These are phyloP conservation scores for Alectura lathami DNA, from an alignment of 2,113 vertebrate genomes.

Conservation along the genomic window DNA sequence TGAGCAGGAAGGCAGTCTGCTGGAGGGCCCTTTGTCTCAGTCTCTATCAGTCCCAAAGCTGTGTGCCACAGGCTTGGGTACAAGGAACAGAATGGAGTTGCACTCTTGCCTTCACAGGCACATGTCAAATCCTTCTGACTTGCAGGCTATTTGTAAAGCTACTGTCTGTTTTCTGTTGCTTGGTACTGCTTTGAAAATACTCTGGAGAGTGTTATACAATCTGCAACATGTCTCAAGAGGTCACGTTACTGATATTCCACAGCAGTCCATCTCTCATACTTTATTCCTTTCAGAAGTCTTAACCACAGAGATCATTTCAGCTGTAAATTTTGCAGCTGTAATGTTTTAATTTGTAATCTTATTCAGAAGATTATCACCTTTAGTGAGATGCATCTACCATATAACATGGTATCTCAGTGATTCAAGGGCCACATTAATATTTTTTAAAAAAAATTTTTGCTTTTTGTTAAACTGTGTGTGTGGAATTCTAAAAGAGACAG, in stretches of 20 bases:
- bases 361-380: not conserved
- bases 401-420: not conserved
- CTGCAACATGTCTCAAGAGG: not conserved
- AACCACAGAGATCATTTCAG: not conserved
- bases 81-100: not conserved
- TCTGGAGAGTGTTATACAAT: not conserved
- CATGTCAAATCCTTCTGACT: not conserved
- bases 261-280: not conserved
- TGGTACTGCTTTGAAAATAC: not conserved
- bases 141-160: not conserved
- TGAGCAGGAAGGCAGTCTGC: not conserved
- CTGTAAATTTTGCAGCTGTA: not conserved
- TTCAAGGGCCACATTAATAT: not conserved
- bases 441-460: not conserved
- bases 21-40: not conserved
- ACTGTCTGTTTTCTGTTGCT: not conserved
- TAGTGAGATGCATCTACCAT: not conserved
- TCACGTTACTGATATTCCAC: rapidly evolving
- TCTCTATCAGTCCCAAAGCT: not conserved
- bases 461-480: not conserved
- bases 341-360: not conserved
- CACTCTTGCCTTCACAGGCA: not conserved
- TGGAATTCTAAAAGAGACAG: not conserved
- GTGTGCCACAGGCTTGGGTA: not conserved
- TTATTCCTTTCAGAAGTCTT: not conserved